Conservation (phyloP, 1,140 invertebrate species). For the Pristionchus pacificus region DNA sequence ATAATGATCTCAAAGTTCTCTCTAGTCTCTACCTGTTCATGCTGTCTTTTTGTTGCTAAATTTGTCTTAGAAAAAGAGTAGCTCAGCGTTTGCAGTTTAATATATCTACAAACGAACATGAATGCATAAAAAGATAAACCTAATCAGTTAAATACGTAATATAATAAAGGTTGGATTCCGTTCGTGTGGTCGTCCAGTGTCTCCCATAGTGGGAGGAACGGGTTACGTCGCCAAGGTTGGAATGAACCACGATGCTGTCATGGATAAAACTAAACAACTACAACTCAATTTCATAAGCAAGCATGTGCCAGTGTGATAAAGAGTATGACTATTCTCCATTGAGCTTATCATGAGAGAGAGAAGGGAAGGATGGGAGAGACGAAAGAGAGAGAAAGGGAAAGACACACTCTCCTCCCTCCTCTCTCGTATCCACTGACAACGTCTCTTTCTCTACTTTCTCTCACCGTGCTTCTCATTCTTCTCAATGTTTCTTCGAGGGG, state of each 20-base stretch:
- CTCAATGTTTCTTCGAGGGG: background rate
- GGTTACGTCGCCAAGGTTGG: slow-evolving; percentile 41
- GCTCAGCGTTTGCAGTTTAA: no score
- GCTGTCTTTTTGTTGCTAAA: no score
- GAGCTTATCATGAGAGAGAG: background rate
- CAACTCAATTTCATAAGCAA: slow-evolving; percentile 29
- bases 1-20: no score
- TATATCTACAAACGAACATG: slow-evolving; percentile 8
- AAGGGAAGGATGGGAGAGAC: background rate
- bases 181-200: slow-evolving; percentile 32
- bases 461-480: background rate
- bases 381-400: background rate
- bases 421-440: no score
- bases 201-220: slow-evolving; percentile 35
- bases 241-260: slow-evolving; percentile 42
- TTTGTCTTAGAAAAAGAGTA: no score
- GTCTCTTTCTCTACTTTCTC: background rate
- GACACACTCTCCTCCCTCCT: background rate
- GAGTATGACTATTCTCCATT: background rate
- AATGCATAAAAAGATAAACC: slow-evolving; percentile 18
- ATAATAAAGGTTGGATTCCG: slow-evolving; percentile 31
- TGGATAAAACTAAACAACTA: slow-evolving; percentile 25
- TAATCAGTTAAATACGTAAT: no score
- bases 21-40: no score
- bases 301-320: slow-evolving; percentile 10